Conservation (phyloP, 2,113 vertebrate genomes). For the Amphilophus citrinellus region DNA sequence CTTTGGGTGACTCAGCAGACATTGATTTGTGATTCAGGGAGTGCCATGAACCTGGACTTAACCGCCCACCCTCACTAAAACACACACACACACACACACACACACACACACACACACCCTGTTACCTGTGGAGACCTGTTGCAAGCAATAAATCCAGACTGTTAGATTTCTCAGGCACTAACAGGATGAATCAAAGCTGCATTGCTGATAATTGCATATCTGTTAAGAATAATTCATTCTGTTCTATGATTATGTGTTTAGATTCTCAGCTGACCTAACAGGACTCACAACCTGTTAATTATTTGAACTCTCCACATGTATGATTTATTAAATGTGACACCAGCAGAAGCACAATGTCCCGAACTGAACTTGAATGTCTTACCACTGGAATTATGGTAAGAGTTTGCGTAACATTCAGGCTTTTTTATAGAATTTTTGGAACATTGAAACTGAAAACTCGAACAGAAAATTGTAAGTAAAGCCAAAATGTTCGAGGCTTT, state of each 20-base stretch:
- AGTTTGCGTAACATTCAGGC: no score
- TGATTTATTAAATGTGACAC: background rate
- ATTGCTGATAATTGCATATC: background rate
- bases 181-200: background rate
- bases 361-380: no score
- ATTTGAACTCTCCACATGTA: background rate
- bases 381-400: no score
- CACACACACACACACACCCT: conserved; percentile 30
- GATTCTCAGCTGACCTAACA: background rate
- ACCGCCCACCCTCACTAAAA: conserved; percentile 26
- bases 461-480: fast-evolving
- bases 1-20: conserved; percentile 31
- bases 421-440: background rate
- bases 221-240: background rate
- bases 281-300: background rate
- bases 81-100: conserved; percentile 17
- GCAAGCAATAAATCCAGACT: background rate
- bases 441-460: fast-evolving
- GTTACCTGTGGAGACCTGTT: conserved; percentile 42
- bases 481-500: background rate
- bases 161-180: background rate
- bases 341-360: no score
- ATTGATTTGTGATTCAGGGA: conserved; percentile 24
- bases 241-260: background rate
- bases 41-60: conserved; percentile 43